A percentile compares a stretch with the other conserved stretches of the same genome.
phyloP scores from a whole-genome alignment of 2,888 invertebrate species.

The Mythimna impura region DNA sequence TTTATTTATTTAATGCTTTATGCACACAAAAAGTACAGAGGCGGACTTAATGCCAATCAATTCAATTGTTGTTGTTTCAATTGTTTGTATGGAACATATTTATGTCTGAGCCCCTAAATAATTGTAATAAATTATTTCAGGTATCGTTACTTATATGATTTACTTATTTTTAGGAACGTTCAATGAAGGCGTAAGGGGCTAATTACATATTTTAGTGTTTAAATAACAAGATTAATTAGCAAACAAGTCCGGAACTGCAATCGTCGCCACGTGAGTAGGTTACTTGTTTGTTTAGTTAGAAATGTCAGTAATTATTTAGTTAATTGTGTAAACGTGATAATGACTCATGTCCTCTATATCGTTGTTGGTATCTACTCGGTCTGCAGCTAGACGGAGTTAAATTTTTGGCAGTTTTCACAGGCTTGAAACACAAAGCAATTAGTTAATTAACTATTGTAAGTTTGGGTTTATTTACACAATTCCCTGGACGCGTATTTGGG shows the following conservation, averaged over 20 bases:
- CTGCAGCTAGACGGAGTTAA: not conserved
- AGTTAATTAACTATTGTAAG: not conserved
- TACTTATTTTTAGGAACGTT: not conserved
- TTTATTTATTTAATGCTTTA: too few relatives aligned
- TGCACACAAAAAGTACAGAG: too few relatives aligned
- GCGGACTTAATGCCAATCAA: too few relatives aligned
- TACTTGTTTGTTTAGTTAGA: constrained; percentile 16
- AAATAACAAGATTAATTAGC: constrained; percentile 5
- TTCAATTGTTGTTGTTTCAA: too few relatives aligned
- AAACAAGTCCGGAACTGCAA: constrained; percentile 18
- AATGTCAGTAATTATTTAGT: constrained; percentile 3
- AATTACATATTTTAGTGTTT: constrained; percentile 6
- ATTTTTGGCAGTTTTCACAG: constrained; percentile 2
- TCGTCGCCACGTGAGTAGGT: constrained; percentile 25
- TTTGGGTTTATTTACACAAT: not conserved
- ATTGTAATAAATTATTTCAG: not conserved
- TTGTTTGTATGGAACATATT: not conserved
- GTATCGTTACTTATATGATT: not conserved
- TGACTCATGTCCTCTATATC: not conserved
- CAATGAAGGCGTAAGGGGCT: not conserved
- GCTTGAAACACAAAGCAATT: constrained; percentile 14
- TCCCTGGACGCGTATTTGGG: not conserved
- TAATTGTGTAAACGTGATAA: constrained; percentile 15
- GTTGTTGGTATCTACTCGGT: too few relatives aligned
- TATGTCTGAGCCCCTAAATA: not conserved